These are phyloP conservation scores for Nylanderia fulva DNA, from an alignment of 1,140 invertebrate species.

Conservation along the genomic window DNA sequence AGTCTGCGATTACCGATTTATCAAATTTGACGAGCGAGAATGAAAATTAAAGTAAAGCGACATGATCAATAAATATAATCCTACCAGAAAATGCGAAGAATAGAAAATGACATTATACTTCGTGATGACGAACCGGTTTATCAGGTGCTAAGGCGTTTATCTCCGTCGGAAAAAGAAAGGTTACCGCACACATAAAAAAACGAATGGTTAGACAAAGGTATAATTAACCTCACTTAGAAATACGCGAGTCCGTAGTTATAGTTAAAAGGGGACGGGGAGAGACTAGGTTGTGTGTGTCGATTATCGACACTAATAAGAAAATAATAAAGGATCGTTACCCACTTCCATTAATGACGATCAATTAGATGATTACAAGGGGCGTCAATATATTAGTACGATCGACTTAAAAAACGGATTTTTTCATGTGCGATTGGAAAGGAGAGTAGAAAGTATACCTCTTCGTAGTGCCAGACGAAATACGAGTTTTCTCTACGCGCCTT, in stretches of 20 bases:
- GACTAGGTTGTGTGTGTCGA: neutral
- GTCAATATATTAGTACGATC: neutral
- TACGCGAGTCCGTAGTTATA: too few relatives aligned
- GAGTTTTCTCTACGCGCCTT: constrained; percentile 10
- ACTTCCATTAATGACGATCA: constrained; percentile 29
- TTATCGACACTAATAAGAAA: constrained; percentile 23
- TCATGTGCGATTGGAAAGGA: neutral
- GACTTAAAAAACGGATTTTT: constrained; percentile 44
- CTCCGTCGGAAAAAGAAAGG: neutral
- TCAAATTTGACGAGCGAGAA: neutral
- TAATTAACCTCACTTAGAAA: too few relatives aligned
- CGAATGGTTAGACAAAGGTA: too few relatives aligned
- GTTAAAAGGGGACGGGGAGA: too few relatives aligned
- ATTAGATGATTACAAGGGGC: neutral
- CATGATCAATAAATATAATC: neutral
- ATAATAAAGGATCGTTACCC: constrained; percentile 21
- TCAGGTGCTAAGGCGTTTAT: neutral
- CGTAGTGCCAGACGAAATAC: constrained; percentile 14
- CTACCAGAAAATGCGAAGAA: neutral
- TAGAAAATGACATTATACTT: neutral
- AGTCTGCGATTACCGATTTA: neutral
- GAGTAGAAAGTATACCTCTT: neutral
- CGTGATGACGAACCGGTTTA: neutral
- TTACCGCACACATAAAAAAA: neutral
- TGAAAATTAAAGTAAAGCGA: neutral